A percentile compares a stretch with the other conserved stretches of the same genome.
These are phyloP conservation scores for Porites lutea DNA, from an alignment of 64 coral and sea anemone genomes.

Conservation along the genomic window DNA sequence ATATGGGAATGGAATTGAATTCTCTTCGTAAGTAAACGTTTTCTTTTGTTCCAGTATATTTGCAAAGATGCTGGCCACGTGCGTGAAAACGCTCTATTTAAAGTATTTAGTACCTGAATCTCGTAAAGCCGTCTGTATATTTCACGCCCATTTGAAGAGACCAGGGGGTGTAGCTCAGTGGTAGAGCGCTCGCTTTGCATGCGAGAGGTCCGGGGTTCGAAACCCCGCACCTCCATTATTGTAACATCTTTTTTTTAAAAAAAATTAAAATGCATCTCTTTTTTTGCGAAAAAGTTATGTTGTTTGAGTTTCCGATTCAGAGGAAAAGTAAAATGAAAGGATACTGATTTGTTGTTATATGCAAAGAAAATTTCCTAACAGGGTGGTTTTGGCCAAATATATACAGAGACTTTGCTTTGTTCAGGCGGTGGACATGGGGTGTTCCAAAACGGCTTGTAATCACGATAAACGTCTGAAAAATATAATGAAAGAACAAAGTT, in stretches of 20 bases:
- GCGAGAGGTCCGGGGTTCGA: slow-evolving; percentile 21
- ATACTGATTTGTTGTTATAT: slow-evolving; percentile 97
- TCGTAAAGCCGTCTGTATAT: background rate
- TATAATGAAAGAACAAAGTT: too few relatives aligned
- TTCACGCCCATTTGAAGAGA: too few relatives aligned
- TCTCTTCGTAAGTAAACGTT: too few relatives aligned
- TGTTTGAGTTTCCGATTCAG: too few relatives aligned
- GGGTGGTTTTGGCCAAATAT: slow-evolving; percentile 88
- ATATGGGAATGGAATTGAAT: too few relatives aligned
- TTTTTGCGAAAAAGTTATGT: background rate
- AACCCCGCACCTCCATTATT: slow-evolving; percentile 64
- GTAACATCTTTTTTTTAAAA: background rate
- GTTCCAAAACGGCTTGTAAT: slow-evolving; percentile 85
- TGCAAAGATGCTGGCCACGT: too few relatives aligned
- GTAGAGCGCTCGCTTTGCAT: slow-evolving; percentile 21
- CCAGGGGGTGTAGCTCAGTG: background rate
- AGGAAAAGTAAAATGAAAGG: slow-evolving; percentile 38
- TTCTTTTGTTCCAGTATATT: too few relatives aligned
- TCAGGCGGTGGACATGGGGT: slow-evolving; percentile 82
- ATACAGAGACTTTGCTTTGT: slow-evolving; percentile 85
- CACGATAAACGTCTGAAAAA: slow-evolving; percentile 88
- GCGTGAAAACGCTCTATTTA: too few relatives aligned
- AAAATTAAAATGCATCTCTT: background rate
- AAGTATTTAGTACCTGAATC: too few relatives aligned
- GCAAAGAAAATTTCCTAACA: slow-evolving; percentile 78